phyloP scores from a whole-genome alignment of 2,888 invertebrate genomes.

The Chrysolina americana region DNA sequence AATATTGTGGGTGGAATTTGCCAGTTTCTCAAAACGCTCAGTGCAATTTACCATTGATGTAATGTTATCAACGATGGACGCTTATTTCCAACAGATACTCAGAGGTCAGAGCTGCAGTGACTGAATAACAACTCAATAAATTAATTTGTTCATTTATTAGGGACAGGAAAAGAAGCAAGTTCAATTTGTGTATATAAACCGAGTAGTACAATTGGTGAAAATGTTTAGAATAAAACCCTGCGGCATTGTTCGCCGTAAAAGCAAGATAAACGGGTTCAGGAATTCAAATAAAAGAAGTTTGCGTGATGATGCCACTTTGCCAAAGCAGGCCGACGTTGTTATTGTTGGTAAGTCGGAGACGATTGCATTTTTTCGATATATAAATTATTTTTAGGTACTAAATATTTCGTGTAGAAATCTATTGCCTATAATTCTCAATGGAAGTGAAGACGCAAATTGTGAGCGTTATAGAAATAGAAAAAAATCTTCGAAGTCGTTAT shows the following conservation, averaged over 20 bases:
- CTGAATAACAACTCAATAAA: constrained; percentile 55
- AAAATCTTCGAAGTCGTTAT: too few species aligned
- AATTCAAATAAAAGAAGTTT: constrained; percentile 31
- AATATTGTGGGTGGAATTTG: neutral
- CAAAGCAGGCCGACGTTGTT: constrained; percentile 50
- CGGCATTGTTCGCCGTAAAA: constrained; percentile 17
- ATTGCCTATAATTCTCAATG: neutral
- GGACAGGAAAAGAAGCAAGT: constrained; percentile 24
- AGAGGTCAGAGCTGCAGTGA: constrained; percentile 63
- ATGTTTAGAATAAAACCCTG: constrained; percentile 31
- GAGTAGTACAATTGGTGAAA: constrained; percentile 11
- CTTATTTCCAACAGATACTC: constrained; percentile 45
- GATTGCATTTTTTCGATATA: neutral
- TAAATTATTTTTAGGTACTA: too few species aligned
- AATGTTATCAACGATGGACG: constrained; percentile 44
- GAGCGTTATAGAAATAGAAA: neutral
- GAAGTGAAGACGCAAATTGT: neutral
- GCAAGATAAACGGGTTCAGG: constrained; percentile 6
- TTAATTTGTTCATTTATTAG: constrained; percentile 37
- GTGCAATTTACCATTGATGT: constrained; percentile 9
- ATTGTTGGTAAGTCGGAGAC: constrained; percentile 45
- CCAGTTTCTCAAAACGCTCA: neutral
- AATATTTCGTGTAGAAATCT: too few species aligned
- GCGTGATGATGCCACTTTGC: constrained; percentile 42
- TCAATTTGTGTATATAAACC: constrained; percentile 20